phyloP scores from a whole-genome alignment of 1,140 invertebrate genomes.

The Tetranychus urticae region DNA sequence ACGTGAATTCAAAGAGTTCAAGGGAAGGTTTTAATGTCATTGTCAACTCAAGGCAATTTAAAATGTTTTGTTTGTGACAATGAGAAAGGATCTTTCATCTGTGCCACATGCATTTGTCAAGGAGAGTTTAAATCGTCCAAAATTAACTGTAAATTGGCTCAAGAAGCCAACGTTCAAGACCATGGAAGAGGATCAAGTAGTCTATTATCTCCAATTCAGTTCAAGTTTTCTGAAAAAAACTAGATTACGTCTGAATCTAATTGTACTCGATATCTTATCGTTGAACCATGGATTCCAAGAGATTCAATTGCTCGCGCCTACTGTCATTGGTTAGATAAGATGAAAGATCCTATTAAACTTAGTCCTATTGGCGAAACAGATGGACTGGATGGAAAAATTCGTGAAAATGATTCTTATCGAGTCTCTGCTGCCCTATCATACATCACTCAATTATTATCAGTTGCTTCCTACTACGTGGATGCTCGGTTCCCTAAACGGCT shows the following conservation, averaged over 20 bases:
- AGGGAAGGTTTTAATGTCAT: too few species aligned
- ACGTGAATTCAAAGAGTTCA: too few species aligned
- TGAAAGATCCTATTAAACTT: neutral
- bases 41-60: neutral
- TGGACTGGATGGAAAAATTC: neutral
- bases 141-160: conserved; percentile 25
- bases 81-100: conserved; percentile 26
- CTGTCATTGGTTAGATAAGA: neutral
- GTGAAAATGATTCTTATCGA: conserved; percentile 30
- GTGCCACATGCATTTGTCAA: conserved; percentile 40
- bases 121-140: conserved; percentile 43
- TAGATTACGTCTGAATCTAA: neutral
- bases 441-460: conserved; percentile 49
- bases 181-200: neutral
- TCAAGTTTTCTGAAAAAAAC: too few species aligned
- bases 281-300: conserved; percentile 5
- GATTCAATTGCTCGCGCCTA: neutral
- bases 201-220: neutral
- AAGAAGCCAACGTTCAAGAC: neutral
- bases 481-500: conserved; percentile 45
- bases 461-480: conserved; percentile 50
- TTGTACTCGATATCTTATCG: conserved; percentile 1
- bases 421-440: conserved; percentile 53
- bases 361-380: neutral
- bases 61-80: neutral